These are phyloP conservation scores for Sarcophaga variegata DNA, from an alignment of 2,888 invertebrate genomes.

Conservation along the genomic window DNA sequence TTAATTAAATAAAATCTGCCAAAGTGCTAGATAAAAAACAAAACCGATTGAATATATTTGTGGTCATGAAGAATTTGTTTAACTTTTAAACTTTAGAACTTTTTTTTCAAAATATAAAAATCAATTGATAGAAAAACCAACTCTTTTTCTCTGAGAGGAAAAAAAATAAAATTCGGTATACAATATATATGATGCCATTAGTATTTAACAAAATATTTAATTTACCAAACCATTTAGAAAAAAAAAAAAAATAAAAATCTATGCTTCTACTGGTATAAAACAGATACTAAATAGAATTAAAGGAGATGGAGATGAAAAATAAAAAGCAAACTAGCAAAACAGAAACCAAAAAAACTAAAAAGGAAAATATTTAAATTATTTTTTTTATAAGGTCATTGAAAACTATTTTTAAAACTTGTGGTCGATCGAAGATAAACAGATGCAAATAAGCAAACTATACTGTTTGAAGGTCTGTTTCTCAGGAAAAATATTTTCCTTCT, in stretches of 20 bases:
- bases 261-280: not conserved
- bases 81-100: constrained; percentile 36
- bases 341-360: not conserved
- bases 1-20: too few relatives aligned
- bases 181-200: not conserved
- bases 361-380: constrained; percentile 6
- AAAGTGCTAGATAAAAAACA: too few relatives aligned
- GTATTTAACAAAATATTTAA: not conserved
- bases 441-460: not conserved
- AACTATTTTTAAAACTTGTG: constrained; percentile 13
- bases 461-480: too few relatives aligned
- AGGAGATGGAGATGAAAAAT: not conserved
- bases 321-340: not conserved
- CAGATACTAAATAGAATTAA: not conserved
- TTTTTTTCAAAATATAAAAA: not conserved
- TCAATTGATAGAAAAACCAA: constrained; percentile 8
- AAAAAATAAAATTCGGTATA: not conserved
- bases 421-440: not conserved
- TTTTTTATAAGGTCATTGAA: constrained; percentile 1
- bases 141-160: too few relatives aligned
- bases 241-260: not conserved
- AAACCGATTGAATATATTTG: too few relatives aligned
- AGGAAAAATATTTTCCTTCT: not conserved
- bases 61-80: constrained; percentile 21
- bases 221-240: not conserved